phyloP scores from a whole-genome alignment of 2,888 invertebrate genomes.

The Pherbina coryleti region DNA sequence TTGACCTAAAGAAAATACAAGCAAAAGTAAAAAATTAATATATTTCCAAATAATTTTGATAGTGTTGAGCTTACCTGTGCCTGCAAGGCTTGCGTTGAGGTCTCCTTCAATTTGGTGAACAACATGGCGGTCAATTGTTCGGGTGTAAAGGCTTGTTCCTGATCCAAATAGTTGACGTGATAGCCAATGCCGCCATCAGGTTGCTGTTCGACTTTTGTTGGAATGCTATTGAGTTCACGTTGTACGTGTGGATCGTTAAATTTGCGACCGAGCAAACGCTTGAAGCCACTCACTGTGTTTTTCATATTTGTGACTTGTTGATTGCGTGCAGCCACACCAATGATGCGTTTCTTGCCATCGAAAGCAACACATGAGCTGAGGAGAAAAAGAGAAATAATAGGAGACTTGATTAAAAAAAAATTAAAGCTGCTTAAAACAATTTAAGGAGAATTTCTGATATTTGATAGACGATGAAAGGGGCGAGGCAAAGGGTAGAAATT shows the following conservation, averaged over 20 bases:
- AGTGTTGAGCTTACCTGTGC: constrained; percentile 74
- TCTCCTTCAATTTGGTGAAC: constrained; percentile 95
- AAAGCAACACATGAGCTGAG: constrained; percentile 95
- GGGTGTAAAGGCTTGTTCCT: constrained; percentile 87
- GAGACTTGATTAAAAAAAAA: constrained; percentile 16
- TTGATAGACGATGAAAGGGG: neutral
- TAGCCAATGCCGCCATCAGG: constrained; percentile 88
- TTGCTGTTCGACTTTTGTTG: constrained; percentile 83
- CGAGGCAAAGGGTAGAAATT: neutral
- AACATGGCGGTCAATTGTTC: constrained; percentile 98
- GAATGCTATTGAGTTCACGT: constrained; percentile 82
- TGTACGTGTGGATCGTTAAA: constrained; percentile 90
- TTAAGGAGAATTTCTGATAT: too few species aligned
- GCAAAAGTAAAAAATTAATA: neutral
- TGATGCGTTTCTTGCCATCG: constrained; percentile 89
- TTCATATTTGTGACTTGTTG: constrained; percentile 97
- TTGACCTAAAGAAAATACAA: constrained; percentile 73
- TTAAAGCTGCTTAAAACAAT: neutral
- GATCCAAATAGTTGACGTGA: constrained; percentile 88
- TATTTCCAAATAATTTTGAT: neutral
- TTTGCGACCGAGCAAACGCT: constrained; percentile 91
- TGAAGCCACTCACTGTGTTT: constrained; percentile 95
- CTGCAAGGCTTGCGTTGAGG: constrained; percentile 86
- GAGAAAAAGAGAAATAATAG: constrained; percentile 55
- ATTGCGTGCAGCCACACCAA: constrained; percentile 97